Conservation (phyloP, 2,797 vertebrate genomes). For the Tinamus major region DNA sequence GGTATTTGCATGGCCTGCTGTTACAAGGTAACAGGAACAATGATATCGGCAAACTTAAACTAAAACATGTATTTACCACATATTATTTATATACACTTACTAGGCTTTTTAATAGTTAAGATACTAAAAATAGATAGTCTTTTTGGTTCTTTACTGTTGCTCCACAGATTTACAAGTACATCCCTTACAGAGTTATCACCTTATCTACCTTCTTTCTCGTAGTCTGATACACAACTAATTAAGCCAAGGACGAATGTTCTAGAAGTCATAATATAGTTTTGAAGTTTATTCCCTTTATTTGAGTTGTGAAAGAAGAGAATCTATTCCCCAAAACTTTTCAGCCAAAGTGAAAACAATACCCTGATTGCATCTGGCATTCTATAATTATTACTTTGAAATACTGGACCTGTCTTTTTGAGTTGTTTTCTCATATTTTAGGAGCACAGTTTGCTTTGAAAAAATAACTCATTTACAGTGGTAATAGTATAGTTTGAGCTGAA, state of each 20-base stretch:
- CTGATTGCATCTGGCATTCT: background rate
- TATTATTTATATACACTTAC: background rate
- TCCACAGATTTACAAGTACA: background rate
- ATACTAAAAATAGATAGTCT: background rate
- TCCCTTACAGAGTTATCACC: background rate
- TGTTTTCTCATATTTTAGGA: background rate
- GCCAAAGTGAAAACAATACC: background rate
- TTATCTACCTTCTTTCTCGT: background rate
- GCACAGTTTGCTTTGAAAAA: constrained; percentile 3
- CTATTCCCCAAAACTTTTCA: background rate
- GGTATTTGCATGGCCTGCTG: background rate
- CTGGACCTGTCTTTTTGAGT: background rate
- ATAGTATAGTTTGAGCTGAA: background rate
- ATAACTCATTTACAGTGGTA: background rate
- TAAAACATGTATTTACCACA: background rate
- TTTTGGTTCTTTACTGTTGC: background rate
- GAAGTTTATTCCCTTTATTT: background rate
- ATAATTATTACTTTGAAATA: background rate
- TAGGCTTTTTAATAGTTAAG: background rate
- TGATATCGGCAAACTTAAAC: background rate
- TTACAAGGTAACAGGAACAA: background rate
- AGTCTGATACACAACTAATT: background rate
- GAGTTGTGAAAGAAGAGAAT: background rate
- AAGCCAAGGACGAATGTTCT: background rate
- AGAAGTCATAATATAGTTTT: background rate